Conservation (phyloP, 2,797 vertebrate species). For the Mionectes olivaceus region DNA sequence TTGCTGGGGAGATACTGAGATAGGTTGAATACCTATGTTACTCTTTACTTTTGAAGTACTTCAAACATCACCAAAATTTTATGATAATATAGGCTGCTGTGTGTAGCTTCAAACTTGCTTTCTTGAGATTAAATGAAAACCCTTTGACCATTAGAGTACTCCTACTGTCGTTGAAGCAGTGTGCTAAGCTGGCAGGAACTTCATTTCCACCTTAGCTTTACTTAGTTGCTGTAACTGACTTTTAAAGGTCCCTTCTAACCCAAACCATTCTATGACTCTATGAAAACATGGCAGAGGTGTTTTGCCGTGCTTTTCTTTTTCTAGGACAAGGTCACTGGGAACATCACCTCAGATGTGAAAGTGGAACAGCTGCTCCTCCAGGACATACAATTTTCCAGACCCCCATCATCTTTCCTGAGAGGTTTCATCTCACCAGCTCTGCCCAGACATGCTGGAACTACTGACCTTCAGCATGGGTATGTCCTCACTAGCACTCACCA, state of each 20-base stretch:
- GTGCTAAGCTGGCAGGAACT: background rate
- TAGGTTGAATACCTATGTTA: background rate
- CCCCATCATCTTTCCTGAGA: background rate
- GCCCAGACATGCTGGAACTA: background rate
- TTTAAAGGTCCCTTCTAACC: background rate
- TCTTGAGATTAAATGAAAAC: background rate
- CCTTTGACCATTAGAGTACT: background rate
- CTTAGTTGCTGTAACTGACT: background rate
- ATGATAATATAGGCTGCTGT: background rate
- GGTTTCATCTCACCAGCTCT: background rate
- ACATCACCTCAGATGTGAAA: background rate
- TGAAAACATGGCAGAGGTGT: background rate
- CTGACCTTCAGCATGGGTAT: background rate
- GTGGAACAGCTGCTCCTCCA: rapidly evolving
- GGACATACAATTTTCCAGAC: background rate
- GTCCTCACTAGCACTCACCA: background rate
- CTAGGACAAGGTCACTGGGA: background rate
- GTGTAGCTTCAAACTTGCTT: background rate
- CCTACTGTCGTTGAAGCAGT: background rate
- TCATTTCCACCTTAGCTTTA: background rate
- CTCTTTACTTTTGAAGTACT: background rate
- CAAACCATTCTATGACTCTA: background rate
- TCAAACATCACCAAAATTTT: background rate
- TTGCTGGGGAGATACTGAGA: background rate
- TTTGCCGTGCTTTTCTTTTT: background rate